These are phyloP conservation scores for Junonia oenone DNA, from an alignment of 2,888 invertebrate species.

Conservation along the genomic window DNA sequence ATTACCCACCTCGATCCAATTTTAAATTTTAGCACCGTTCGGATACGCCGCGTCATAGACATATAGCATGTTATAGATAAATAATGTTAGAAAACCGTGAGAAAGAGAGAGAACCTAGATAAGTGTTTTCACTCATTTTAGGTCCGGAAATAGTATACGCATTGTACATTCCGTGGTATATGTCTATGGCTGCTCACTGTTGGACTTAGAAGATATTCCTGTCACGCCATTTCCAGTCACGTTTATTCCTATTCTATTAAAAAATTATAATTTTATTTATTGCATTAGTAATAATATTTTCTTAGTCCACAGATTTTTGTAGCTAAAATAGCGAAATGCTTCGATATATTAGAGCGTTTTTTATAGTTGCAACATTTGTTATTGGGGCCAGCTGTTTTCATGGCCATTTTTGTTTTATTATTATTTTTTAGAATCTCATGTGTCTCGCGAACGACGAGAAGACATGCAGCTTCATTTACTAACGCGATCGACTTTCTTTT, in stretches of 20 bases:
- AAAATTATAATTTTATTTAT: conserved; percentile 13
- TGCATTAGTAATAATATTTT: conserved; percentile 20
- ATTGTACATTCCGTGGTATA: conserved; percentile 15
- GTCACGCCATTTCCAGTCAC: conserved; percentile 16
- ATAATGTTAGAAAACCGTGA: not conserved
- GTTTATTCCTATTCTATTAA: conserved; percentile 15
- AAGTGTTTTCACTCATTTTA: not conserved
- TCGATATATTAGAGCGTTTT: conserved; percentile 21
- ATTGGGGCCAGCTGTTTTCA: conserved; percentile 41
- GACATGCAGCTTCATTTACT: conserved; percentile 34
- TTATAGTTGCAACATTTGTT: conserved; percentile 27
- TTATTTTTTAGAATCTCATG: conserved; percentile 33
- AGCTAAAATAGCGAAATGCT: conserved; percentile 32
- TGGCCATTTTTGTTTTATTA: conserved; percentile 23
- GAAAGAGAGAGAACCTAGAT: not conserved
- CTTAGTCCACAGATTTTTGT: conserved; percentile 26
- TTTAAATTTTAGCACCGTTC: conserved; percentile 27
- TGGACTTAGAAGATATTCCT: conserved; percentile 45
- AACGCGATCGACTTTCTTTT: conserved; percentile 13
- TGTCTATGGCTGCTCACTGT: conserved; percentile 31
- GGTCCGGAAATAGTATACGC: not conserved
- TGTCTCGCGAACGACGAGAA: conserved; percentile 36
- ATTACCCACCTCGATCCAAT: conserved; percentile 67
- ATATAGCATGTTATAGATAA: conserved; percentile 10
- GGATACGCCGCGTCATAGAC: conserved; percentile 13